Base-by-base conservation (phyloP, 2,113 vertebrate genomes). In the Mola mola region DNA sequence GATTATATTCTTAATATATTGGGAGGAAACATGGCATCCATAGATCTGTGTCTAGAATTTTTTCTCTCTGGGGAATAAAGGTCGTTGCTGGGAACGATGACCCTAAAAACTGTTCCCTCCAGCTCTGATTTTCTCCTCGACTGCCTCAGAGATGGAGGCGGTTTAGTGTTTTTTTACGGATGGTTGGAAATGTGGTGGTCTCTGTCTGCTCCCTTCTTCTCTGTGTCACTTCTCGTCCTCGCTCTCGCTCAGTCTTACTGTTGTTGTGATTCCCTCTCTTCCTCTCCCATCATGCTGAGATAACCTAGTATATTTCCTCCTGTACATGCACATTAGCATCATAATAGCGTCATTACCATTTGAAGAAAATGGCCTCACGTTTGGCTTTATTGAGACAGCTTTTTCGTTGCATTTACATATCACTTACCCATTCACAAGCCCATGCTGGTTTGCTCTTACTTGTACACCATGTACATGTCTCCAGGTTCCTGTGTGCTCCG, bases 41-140 rank as follows among this genome's bases (percentile, higher is more conserved):
- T 49, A 16, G 26, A 49, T 77, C 38, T 31, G 31, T 56, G 36
- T 66, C 50, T 66, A 59, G 44, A 63, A 57, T 49, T 12, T 41
- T 16, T 51, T 66, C 41, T 47, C 31, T 37, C 25, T 36, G 40
- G 69, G 44, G 56, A 61, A 56, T 66, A 25, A 67, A 85, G 67
- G 73, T 66, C 85, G 33, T 83, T 72, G 72, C 40, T 22, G 31
- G 60, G 81, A 81, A 89, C 59, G 58, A 37, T 82, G 88, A 89
- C 81, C 78, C 81, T 83, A 76, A 91, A 91, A 93, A 93, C 89
- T 90, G 82, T 92, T 92, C 85, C 92, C 68, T 34, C 47, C 66
- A 48, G 72, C 77, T 78, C 73, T 87, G 85, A 88, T 91, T 95
- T 93, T 94, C 87, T 82, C 61, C 89, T 79, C 50, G 72, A 59